Conservation (phyloP, 2,113 vertebrate species). For the Muntiacus muntjak region DNA sequence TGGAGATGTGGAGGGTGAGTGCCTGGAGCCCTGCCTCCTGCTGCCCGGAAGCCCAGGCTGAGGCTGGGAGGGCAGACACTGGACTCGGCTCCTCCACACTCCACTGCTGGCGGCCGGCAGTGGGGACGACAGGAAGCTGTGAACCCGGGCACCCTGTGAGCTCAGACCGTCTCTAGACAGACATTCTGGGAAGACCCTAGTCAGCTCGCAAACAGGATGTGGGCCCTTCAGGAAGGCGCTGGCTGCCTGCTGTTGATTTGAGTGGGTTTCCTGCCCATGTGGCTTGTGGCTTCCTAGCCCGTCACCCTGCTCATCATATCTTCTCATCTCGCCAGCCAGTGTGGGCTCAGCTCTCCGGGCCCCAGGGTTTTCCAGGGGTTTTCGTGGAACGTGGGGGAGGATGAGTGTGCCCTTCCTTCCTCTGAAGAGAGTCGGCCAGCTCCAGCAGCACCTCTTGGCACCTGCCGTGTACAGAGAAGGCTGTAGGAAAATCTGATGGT, state of each 20-base stretch:
- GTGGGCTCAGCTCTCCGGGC: not conserved
- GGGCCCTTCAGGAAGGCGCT: not conserved
- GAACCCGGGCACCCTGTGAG: not conserved
- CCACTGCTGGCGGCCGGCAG: fast-evolving
- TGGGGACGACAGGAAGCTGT: not conserved
- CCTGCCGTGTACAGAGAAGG: not conserved
- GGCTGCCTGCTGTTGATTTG: not conserved
- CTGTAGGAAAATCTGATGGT: no score
- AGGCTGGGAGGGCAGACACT: not conserved
- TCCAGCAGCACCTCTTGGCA: not conserved
- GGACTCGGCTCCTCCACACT: not conserved
- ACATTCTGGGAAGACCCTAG: not conserved
- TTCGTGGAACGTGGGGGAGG: fast-evolving
- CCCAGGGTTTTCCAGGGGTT: not conserved
- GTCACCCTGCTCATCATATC: not conserved
- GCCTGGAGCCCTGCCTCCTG: not conserved
- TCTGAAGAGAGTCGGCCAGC: not conserved
- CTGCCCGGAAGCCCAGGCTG: not conserved
- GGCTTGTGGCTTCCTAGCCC: not conserved
- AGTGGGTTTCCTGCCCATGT: not conserved
- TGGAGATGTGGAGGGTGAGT: not conserved
- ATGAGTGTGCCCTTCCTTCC: fast-evolving
- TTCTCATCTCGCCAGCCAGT: not conserved
- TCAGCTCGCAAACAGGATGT: not conserved
- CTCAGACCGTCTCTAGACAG: not conserved